Conservation (phyloP, 2,888 invertebrate species). For the Ommatoiulus sabulosus region DNA sequence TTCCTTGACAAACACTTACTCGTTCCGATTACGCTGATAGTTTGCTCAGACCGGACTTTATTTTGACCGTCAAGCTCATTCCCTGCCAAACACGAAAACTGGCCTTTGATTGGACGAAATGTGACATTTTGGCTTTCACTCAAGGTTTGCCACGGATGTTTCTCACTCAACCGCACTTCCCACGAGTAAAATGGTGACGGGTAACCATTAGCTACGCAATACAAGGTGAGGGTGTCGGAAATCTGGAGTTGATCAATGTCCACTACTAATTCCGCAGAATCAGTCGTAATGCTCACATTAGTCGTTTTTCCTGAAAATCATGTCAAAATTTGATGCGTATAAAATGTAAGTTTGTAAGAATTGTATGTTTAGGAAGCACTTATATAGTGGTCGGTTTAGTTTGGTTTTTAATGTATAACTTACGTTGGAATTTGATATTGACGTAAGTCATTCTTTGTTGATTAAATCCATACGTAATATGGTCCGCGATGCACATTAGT, state of each 20-base stretch:
- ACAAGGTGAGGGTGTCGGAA: not conserved
- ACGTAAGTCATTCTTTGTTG: slow-evolving; percentile 47
- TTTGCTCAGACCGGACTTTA: not conserved
- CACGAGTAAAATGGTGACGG: slow-evolving; percentile 19
- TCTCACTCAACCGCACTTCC: not conserved
- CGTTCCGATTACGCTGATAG: not conserved
- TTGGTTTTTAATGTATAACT: not conserved
- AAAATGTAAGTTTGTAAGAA: too few relatives aligned
- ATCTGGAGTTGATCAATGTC: not conserved
- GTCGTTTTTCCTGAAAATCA: not conserved
- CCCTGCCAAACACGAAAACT: slow-evolving; percentile 23
- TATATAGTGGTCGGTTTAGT: too few relatives aligned
- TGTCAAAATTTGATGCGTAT: too few relatives aligned
- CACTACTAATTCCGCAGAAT: not conserved
- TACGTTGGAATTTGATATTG: not conserved
- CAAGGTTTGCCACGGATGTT: not conserved
- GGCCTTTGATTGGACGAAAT: not conserved
- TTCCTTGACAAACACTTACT: not conserved
- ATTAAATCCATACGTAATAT: not conserved
- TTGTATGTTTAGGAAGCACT: too few relatives aligned
- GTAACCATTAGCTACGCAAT: slow-evolving; percentile 44
- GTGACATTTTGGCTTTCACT: slow-evolving; percentile 10
- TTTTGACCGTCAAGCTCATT: not conserved
- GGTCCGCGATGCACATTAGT: slow-evolving; percentile 18
- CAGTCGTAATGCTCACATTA: not conserved